A percentile compares a stretch with the other conserved stretches of the same genome.
Evolutionary conservation across 2,888 invertebrate species (phyloP).

Genomic region (Petrophora chlorosata): DNA sequence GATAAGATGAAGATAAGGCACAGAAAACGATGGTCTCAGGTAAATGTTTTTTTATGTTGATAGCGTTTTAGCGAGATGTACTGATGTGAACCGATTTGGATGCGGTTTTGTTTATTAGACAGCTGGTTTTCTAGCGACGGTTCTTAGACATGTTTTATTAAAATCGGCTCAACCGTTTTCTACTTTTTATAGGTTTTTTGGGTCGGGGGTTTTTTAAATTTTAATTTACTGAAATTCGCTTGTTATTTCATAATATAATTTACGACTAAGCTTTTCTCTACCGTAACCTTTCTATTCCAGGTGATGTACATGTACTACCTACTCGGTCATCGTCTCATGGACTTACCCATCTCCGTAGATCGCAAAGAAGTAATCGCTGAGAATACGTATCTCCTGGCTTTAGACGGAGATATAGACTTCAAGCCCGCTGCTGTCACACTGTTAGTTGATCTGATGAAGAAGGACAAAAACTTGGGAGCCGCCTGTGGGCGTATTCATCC

Average conservation of each 20-base stretch:
- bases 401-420: slow-evolving; percentile 96
- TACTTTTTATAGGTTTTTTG: too few relatives aligned
- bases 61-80: too few relatives aligned
- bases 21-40: slow-evolving; percentile 97
- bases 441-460: slow-evolving; percentile 93
- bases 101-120: too few relatives aligned
- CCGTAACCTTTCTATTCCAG: slow-evolving; percentile 45
- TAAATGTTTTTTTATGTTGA: too few relatives aligned
- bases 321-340: slow-evolving; percentile 91
- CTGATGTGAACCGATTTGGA: too few relatives aligned
- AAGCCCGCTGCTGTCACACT: slow-evolving; percentile 90
- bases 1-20: slow-evolving; percentile 94
- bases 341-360: slow-evolving; percentile 83
- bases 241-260: too few relatives aligned
- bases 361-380: slow-evolving; percentile 88
- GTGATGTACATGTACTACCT: slow-evolving; percentile 98
- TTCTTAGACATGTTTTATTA: too few relatives aligned
- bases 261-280: not conserved
- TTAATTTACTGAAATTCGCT: too few relatives aligned
- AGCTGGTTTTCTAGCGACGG: too few relatives aligned
- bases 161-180: too few relatives aligned
- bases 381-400: slow-evolving; percentile 92
- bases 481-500: slow-evolving; percentile 96
- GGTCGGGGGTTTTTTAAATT: too few relatives aligned
- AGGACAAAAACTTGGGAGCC: slow-evolving; percentile 90